Evolutionary conservation across 2,797 vertebrate genomes (phyloP).

Genomic region (Syndactyla subalaris): DNA sequence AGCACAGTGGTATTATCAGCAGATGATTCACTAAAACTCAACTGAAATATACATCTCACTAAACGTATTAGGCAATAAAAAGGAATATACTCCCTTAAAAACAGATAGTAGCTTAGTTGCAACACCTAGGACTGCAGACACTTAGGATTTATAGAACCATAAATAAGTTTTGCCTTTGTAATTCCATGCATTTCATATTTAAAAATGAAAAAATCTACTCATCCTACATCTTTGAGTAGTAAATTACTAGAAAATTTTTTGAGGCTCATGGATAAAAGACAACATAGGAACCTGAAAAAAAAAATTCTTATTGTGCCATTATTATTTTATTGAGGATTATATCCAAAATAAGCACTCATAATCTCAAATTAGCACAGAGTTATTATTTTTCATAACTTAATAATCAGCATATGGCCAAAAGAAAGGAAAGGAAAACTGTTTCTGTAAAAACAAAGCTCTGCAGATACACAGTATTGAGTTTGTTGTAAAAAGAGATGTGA

Average conservation of each 20-base stretch:
- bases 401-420: not conserved
- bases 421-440: constrained; percentile 6
- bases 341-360: not conserved
- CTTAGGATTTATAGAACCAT: not conserved
- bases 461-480: not conserved
- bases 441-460: not conserved
- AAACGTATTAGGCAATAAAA: not conserved
- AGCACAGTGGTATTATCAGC: not conserved
- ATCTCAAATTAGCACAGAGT: not conserved
- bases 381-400: constrained; percentile 32
- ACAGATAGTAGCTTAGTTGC: not conserved
- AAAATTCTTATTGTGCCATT: not conserved
- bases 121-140: not conserved
- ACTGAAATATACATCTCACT: not conserved
- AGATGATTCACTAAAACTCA: not conserved
- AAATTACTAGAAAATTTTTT: not conserved
- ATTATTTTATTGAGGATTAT: not conserved
- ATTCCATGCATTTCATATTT: not conserved
- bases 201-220: not conserved
- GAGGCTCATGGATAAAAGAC: not conserved
- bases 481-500: not conserved
- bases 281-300: not conserved
- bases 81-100: not conserved
- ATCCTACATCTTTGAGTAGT: not conserved
- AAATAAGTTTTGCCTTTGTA: not conserved